Percentiles rank a stretch among this genome's conserved stretches.
phyloP scores from a whole-genome alignment of 1,140 invertebrate genomes.

The Drosophila kohkoa region DNA sequence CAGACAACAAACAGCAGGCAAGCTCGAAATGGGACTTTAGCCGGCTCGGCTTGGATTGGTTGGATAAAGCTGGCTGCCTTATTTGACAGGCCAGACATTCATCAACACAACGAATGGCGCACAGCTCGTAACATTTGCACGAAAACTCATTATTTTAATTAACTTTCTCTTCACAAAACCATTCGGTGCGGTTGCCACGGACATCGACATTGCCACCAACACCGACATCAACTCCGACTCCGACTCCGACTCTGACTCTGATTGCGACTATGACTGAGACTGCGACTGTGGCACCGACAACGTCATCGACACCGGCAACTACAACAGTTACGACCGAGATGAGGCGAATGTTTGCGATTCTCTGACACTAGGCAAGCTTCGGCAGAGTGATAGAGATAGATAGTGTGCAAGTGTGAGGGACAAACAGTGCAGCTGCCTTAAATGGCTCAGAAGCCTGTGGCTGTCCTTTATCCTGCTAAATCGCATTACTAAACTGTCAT shows the following conservation, averaged over 20 bases:
- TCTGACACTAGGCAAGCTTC: constrained; percentile 31
- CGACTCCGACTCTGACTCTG: constrained; percentile 14
- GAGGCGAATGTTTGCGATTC: constrained; percentile 31
- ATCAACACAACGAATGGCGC: constrained; percentile 52
- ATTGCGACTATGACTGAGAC: constrained; percentile 19
- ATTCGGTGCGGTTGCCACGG: constrained; percentile 59
- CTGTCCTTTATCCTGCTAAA: constrained; percentile 84
- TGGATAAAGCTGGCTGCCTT: constrained; percentile 24
- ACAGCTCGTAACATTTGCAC: constrained; percentile 62
- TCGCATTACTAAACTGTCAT: constrained; percentile 84
- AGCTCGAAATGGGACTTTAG: constrained; percentile 1
- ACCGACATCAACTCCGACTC: constrained; percentile 1
- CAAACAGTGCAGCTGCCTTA: constrained; percentile 30
- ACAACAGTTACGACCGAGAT: constrained; percentile 5
- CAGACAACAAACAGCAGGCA: constrained; percentile 8
- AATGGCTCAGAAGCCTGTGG: constrained; percentile 35
- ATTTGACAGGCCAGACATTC: constrained; percentile 72
- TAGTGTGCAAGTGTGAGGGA: background rate
- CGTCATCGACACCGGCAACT: background rate
- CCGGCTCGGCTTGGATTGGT: background rate
- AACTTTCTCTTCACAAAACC: constrained; percentile 81
- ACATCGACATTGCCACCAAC: constrained; percentile 55
- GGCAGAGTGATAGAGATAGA: background rate
- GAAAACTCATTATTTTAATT: constrained; percentile 85
- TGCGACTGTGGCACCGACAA: constrained; percentile 4